Evolutionary conservation across 1,140 invertebrate genomes (phyloP).

Genomic region (Dendroctonus valens): DNA sequence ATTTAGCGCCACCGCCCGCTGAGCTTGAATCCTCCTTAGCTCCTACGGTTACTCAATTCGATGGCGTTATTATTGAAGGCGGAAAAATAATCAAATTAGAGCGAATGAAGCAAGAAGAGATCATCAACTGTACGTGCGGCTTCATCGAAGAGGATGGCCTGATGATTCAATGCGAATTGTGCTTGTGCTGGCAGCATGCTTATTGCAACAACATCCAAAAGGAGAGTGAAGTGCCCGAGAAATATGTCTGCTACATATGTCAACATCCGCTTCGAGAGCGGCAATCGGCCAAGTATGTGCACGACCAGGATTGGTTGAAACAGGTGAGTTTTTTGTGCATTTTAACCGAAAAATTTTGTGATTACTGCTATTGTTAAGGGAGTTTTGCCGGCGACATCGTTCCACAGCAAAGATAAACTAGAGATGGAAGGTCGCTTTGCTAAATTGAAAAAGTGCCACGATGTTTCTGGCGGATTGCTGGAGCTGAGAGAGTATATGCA

Average conservation of each 20-base stretch:
- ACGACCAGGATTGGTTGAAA: conserved; percentile 86
- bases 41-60: conserved; percentile 19
- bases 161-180: conserved; percentile 94
- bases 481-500: conserved; percentile 68
- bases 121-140: conserved; percentile 52
- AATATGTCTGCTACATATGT: conserved; percentile 88
- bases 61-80: conserved; percentile 54
- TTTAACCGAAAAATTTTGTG: background rate
- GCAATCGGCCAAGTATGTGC: conserved; percentile 68
- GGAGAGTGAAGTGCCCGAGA: conserved; percentile 81
- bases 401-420: conserved; percentile 52
- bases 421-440: conserved; percentile 49
- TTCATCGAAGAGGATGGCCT: conserved; percentile 86
- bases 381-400: conserved; percentile 61
- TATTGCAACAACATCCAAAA: conserved; percentile 79
- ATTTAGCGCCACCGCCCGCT: conserved; percentile 25
- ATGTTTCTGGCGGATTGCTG: conserved; percentile 68
- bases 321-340: conserved; percentile 48
- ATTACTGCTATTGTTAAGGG: conserved; percentile 51
- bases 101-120: conserved; percentile 59
- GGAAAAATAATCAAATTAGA: conserved; percentile 66
- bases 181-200: conserved; percentile 93
- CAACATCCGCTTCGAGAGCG: conserved; percentile 72
- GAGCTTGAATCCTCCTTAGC: conserved; percentile 5
- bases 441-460: conserved; percentile 65